Evolutionary conservation across 2,113 vertebrate genomes (phyloP).

Genomic region (Rhinopithecus roxellana): DNA sequence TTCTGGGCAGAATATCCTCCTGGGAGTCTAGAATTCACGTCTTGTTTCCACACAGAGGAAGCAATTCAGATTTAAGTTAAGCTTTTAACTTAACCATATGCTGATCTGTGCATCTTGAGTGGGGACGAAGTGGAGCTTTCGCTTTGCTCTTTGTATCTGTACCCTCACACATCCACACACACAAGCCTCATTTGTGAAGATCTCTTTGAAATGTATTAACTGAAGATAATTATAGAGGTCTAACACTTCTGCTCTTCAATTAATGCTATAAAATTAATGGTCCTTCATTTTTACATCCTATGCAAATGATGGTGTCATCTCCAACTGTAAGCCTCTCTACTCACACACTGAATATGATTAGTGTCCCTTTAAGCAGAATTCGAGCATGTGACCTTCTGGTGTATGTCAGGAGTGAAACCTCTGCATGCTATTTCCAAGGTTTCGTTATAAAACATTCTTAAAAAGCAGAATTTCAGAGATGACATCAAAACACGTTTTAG

Average conservation of each 20-base stretch:
- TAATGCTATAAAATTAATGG: slow-evolving; percentile 86
- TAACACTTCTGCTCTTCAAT: slow-evolving; percentile 82
- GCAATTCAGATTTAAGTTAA: slow-evolving; percentile 61
- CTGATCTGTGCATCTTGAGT: slow-evolving; percentile 52
- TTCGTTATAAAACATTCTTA: slow-evolving; percentile 68
- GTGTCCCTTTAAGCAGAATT: slow-evolving; percentile 76
- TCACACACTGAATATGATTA: slow-evolving; percentile 77
- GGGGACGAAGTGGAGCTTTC: not conserved
- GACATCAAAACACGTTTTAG: slow-evolving; percentile 43
- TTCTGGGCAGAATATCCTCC: not conserved
- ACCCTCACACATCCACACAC: not conserved
- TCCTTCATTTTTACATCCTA: slow-evolving; percentile 83
- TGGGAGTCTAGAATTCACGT: not conserved
- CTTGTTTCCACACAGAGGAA: slow-evolving; percentile 59
- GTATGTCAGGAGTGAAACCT: slow-evolving; percentile 60
- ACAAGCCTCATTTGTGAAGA: slow-evolving; percentile 68
- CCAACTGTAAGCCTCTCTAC: slow-evolving; percentile 67
- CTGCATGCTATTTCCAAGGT: slow-evolving; percentile 57
- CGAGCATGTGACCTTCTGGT: slow-evolving; percentile 66
- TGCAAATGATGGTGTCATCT: slow-evolving; percentile 81
- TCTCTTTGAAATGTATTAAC: slow-evolving; percentile 80
- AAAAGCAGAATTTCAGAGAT: slow-evolving; percentile 69
- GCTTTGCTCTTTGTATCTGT: slow-evolving; percentile 24
- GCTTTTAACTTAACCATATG: slow-evolving; percentile 47
- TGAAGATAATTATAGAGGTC: slow-evolving; percentile 81